phyloP scores from a whole-genome alignment of 1,140 invertebrate species.

The Euschistus heros region DNA sequence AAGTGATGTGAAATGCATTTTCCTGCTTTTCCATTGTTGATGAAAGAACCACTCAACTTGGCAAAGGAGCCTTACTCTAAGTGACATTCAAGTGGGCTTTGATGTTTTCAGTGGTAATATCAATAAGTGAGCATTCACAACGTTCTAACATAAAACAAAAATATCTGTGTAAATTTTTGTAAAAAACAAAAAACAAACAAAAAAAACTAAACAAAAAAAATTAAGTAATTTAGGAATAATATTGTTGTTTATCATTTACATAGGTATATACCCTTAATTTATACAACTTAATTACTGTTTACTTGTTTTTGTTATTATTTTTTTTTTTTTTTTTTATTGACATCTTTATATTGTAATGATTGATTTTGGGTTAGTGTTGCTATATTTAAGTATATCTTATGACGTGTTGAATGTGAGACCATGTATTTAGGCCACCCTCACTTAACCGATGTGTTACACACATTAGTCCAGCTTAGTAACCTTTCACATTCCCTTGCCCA shows the following conservation, averaged over 20 bases:
- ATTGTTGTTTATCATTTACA: constrained; percentile 10
- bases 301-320: neutral
- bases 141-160: constrained; percentile 30
- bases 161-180: constrained; percentile 35
- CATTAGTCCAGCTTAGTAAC: constrained; percentile 15
- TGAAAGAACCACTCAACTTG: constrained; percentile 32
- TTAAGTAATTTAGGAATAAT: constrained; percentile 19
- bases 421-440: constrained; percentile 7
- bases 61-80: constrained; percentile 34
- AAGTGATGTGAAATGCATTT: constrained; percentile 37
- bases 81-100: constrained; percentile 32
- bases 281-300: constrained; percentile 12
- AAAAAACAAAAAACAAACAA: constrained; percentile 36
- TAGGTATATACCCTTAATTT: constrained; percentile 16
- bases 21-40: constrained; percentile 38
- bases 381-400: constrained; percentile 4
- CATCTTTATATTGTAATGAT: constrained; percentile 8
- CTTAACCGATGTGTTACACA: constrained; percentile 13
- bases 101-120: constrained; percentile 31
- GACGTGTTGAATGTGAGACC: neutral
- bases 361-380: constrained; percentile 1
- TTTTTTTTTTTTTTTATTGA: constrained; percentile 9
- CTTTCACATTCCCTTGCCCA: constrained; percentile 18
- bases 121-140: constrained; percentile 30
- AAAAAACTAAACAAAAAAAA: no score